Percentiles rank a stretch among this genome's conserved stretches.
Evolutionary conservation across 2,888 invertebrate genomes (phyloP).

Genomic region (Psylliodes chrysocephalus): DNA sequence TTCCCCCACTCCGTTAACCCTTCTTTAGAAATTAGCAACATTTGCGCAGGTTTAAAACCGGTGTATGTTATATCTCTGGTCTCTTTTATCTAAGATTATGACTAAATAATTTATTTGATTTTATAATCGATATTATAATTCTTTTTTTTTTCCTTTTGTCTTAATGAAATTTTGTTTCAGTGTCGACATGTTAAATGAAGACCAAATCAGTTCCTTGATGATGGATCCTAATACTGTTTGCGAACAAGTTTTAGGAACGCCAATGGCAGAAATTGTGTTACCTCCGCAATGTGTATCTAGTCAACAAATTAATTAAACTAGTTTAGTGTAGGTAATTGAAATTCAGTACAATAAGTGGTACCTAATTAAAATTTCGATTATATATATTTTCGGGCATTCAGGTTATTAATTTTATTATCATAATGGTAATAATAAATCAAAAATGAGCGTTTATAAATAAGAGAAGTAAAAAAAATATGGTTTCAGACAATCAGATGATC

Average conservation of each 20-base stretch:
- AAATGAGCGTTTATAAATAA: too few species aligned
- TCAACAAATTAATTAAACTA: conserved; percentile 30
- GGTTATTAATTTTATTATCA: background rate
- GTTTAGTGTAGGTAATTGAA: conserved; percentile 19
- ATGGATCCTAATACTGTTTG: conserved; percentile 78
- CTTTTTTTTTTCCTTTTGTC: background rate
- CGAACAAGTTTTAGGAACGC: conserved; percentile 72
- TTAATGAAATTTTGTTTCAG: conserved; percentile 66
- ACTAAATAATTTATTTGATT: too few species aligned
- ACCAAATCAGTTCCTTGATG: conserved; percentile 80
- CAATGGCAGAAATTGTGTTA: conserved; percentile 67
- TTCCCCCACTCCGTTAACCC: too few species aligned
- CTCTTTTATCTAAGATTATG: too few species aligned
- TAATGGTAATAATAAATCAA: background rate
- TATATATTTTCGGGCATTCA: background rate
- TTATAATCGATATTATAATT: conserved; percentile 48
- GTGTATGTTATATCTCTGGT: too few species aligned
- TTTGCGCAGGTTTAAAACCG: too few species aligned
- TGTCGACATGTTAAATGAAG: conserved; percentile 81
- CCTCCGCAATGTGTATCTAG: conserved; percentile 46
- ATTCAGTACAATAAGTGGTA: conserved; percentile 18
- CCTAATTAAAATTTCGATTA: conserved; percentile 9
- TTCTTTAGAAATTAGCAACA: too few species aligned
- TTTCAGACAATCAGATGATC: too few species aligned
- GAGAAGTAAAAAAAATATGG: too few species aligned